Percentiles rank a stretch among this genome's conserved stretches.
Conservation (phyloP, 2,888 invertebrate genomes). For the Ceratothoa steindachneri region DNA sequence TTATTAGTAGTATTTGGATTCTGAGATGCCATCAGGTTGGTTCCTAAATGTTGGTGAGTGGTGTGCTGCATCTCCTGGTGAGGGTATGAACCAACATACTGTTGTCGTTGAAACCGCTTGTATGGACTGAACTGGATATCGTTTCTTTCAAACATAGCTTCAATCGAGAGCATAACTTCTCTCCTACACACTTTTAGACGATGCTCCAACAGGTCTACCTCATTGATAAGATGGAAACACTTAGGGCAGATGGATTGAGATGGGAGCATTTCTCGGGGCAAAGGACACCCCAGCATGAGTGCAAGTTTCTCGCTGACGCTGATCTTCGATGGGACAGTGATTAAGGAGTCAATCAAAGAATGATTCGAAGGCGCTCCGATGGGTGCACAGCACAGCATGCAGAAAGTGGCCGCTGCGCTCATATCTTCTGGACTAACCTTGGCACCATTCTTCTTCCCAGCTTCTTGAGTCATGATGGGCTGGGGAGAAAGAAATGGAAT, state of each 20-base stretch:
- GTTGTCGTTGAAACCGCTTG: slow-evolving; percentile 4
- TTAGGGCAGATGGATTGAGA: slow-evolving; percentile 27
- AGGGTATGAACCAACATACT: neutral
- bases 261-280: neutral
- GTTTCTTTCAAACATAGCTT: slow-evolving; percentile 7
- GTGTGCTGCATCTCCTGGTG: neutral
- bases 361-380: neutral
- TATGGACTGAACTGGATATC: neutral
- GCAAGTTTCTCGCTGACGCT: neutral
- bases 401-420: neutral
- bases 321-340: neutral
- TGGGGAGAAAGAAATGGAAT: too few relatives aligned
- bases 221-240: slow-evolving; percentile 42
- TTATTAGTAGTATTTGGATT: neutral
- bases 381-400: neutral
- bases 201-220: slow-evolving; percentile 41
- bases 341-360: neutral
- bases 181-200: slow-evolving; percentile 21
- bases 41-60: neutral
- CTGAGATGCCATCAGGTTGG: neutral
- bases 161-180: slow-evolving; percentile 5
- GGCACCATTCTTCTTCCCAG: neutral
- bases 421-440: neutral
- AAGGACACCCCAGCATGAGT: neutral
- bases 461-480: neutral